phyloP scores from a whole-genome alignment of 2,888 invertebrate genomes.

The Euplagia quadripunctaria region DNA sequence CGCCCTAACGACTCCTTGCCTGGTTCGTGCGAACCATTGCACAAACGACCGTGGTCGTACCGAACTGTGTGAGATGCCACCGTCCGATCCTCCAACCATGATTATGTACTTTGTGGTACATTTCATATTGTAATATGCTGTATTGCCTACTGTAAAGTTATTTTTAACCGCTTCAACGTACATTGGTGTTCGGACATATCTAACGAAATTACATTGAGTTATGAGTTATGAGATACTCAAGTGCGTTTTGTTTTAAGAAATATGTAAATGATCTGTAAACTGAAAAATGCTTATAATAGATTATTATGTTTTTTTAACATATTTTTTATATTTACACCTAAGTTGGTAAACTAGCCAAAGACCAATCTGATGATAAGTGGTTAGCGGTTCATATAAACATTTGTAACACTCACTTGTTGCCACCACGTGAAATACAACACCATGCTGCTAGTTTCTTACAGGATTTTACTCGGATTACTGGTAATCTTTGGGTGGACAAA shows the following conservation, averaged over 20 bases:
- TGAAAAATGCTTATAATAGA: too few relatives aligned
- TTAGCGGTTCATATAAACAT: too few relatives aligned
- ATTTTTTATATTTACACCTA: too few relatives aligned
- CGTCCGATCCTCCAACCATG: slow-evolving; percentile 51
- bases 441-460: too few relatives aligned
- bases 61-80: slow-evolving; percentile 56
- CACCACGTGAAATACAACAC: too few relatives aligned
- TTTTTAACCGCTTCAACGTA: slow-evolving; percentile 26
- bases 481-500: too few relatives aligned
- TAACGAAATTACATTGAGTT: not conserved
- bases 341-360: too few relatives aligned
- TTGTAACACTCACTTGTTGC: too few relatives aligned
- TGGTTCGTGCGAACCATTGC: slow-evolving; percentile 64
- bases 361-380: too few relatives aligned
- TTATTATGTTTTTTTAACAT: too few relatives aligned
- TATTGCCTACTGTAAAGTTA: slow-evolving; percentile 6
- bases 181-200: slow-evolving; percentile 1
- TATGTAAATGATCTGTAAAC: too few relatives aligned
- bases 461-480: too few relatives aligned
- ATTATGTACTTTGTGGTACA: slow-evolving; percentile 45
- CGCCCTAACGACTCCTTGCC: slow-evolving; percentile 78
- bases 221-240: not conserved
- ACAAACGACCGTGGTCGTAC: slow-evolving; percentile 64
- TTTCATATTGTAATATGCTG: slow-evolving; percentile 43
- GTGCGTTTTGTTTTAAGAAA: not conserved